Evolutionary conservation across 2,797 vertebrate species (phyloP), one percentile per base, ranked within the genome.

Genomic region (Microhierax caerulescens): DNA sequence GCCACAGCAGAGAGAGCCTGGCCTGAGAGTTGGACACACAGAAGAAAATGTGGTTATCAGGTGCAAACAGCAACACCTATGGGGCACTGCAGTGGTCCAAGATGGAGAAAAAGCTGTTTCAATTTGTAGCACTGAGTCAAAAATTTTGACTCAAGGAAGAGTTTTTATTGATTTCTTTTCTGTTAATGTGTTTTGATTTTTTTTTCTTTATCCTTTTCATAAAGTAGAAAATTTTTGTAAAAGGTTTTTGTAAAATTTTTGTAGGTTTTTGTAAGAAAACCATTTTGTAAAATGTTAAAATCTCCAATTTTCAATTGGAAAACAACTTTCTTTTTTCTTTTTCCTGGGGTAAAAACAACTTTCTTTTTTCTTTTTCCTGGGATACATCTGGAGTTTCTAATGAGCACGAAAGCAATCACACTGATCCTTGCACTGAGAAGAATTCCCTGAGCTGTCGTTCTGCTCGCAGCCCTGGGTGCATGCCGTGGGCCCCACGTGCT

Each of bases 401-500:
- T 21, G 20, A 41, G 32, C 12, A 5, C 50, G 10, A 34, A 85
- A 45, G 63, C 56, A 57, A 50, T 54, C 2, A 3, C 54, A 19
- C 23, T 11, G n/a, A 27, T 45, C 50, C 21, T 93, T 15, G 18
- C 25, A 56, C 74, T 81, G 37, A 23, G 73, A 34, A 51, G 37
- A 84, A 63, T 23, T 75, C 87, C 77, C 48, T 39, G 43, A 25
- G 45, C 36, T 30, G 47, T 17, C 2, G 0, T 24, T 36, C 18
- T 37, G 24, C 72, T 80, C 41, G 54, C 68, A 83, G 68, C 54
- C 6, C 0, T 8, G 50, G 32, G 24, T 28, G 34, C 21, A 1
- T 0, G 0, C 45, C 54, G 43, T 2, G 1, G 28, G 23, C 17
- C 54, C 48, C 39, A 24, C 1, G 0, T 4, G 25, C 51, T 48